These are phyloP conservation scores for Macquaria ambigua DNA, from an alignment of 2,113 vertebrate genomes.

Conservation along the genomic window DNA sequence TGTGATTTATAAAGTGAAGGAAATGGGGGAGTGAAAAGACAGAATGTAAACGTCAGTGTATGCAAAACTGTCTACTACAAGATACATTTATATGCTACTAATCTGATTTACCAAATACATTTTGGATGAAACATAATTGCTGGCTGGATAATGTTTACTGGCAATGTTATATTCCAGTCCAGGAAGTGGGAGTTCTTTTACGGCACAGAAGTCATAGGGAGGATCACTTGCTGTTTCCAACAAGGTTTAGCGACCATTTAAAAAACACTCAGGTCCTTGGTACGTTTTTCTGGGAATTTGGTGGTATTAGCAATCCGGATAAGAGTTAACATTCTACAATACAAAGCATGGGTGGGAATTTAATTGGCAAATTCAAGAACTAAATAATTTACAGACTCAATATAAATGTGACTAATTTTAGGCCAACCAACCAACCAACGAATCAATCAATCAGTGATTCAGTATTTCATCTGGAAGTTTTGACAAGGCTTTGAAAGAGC, in stretches of 20 bases:
- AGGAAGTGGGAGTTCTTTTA: neutral
- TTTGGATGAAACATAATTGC: slow-evolving; percentile 2
- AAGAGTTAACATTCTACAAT: too few species aligned
- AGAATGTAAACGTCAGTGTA: neutral
- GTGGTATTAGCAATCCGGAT: too few species aligned
- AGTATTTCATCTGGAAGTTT: neutral
- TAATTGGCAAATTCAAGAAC: too few species aligned
- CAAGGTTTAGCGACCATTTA: neutral
- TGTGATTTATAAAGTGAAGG: neutral
- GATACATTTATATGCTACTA: neutral
- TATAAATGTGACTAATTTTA: neutral
- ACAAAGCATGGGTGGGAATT: neutral
- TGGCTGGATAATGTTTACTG: slow-evolving; percentile 5
- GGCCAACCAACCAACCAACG: neutral
- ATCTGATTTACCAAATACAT: slow-evolving; percentile 7
- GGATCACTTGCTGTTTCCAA: neutral
- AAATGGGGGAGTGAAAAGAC: neutral
- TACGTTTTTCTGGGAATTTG: neutral
- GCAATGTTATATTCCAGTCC: neutral
- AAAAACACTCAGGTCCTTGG: neutral
- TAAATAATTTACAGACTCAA: neutral
- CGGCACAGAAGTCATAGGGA: neutral
- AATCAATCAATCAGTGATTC: neutral
- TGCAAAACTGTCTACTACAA: neutral
- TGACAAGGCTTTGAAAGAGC: neutral